These are phyloP conservation scores for Cheilosia soror DNA, from an alignment of 2,888 invertebrate genomes.

Conservation along the genomic window DNA sequence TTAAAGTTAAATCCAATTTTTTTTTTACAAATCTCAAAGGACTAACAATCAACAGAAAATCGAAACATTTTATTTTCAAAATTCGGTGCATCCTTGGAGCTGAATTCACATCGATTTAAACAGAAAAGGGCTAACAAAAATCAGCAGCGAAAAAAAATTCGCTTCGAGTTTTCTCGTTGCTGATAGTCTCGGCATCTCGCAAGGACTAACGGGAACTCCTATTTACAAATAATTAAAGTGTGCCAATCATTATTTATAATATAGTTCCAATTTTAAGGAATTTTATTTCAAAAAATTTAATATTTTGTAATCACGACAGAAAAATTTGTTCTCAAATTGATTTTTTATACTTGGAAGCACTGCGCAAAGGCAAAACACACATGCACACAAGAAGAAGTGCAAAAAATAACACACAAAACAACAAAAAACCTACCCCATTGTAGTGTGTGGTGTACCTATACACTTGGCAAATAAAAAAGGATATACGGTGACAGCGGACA, in stretches of 20 bases:
- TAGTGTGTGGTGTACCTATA: constrained; percentile 36
- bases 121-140: not conserved
- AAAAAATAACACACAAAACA: not conserved
- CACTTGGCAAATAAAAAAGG: constrained; percentile 23
- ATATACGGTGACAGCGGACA: constrained; percentile 8
- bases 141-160: constrained; percentile 28
- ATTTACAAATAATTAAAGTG: constrained; percentile 36
- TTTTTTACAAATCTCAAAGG: constrained; percentile 41
- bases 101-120: not conserved
- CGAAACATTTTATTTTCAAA: not conserved
- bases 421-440: constrained; percentile 33
- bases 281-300: constrained; percentile 7
- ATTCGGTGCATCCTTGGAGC: constrained; percentile 5
- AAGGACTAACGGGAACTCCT: constrained; percentile 19
- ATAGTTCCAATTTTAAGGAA: constrained; percentile 8
- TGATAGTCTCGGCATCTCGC: constrained; percentile 31
- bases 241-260: constrained; percentile 48
- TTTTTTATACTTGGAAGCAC: constrained; percentile 54
- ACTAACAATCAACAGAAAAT: not conserved
- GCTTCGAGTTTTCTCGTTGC: constrained; percentile 61
- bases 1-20: not conserved
- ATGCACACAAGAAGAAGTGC: constrained; percentile 7
- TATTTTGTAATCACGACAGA: constrained; percentile 43
- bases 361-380: constrained; percentile 58
- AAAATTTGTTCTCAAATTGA: constrained; percentile 51